Base-by-base conservation (phyloP, 1,140 invertebrate genomes). In the Orussus abietinus region DNA sequence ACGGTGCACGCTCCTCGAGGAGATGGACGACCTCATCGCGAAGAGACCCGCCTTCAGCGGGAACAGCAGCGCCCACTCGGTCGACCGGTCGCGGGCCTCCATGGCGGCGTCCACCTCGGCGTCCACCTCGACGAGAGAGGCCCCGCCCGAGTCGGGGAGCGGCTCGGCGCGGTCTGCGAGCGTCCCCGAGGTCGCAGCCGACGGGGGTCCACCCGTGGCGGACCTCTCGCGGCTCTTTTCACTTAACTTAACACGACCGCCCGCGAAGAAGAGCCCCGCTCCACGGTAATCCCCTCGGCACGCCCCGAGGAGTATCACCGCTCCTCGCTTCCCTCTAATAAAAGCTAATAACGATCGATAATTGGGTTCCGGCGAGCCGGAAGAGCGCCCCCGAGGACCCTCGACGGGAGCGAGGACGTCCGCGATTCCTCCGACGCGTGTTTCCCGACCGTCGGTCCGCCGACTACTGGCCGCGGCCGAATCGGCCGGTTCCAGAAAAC, bases 21-120 rank as follows among this genome's bases (percentile, higher is more conserved):
- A 70, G 13, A 74, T 55, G 0, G 76, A 75, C 0, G 76, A 78
- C 51, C 77, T 80, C 65, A 80, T 75, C 4, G 77, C 66, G 47
- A 80, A 78, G 2, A 81, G 55, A 1, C 78, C 77, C 0, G 78
- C 71, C 62, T 80, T 81, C 17, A 81, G 40, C 2, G 79, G 78
- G 49, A 79, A 80, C n/a, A 81, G 54, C 14, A 80, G 48, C 4
- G 78, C 78, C 74, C 75, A 77, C 44, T 81, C 76, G 9, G 76
- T 78, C 10, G 69, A 73, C 33, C 64, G 66, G 14, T 69, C 67
- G 11, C 62, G 57, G 15, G 17, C 43, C 45, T 69, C 53, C 69
- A 72, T 70, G 33, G 14, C 52, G 3, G n/a, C n/a, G n/a, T n/a
- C n/a, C n/a, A n/a, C n/a, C n/a, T n/a, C n/a, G n/a, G n/a, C n/a